Evolutionary conservation across 2,113 vertebrate genomes (phyloP), one percentile per base, ranked within the genome.

Genomic region (Choloepus hoffmanni): DNA sequence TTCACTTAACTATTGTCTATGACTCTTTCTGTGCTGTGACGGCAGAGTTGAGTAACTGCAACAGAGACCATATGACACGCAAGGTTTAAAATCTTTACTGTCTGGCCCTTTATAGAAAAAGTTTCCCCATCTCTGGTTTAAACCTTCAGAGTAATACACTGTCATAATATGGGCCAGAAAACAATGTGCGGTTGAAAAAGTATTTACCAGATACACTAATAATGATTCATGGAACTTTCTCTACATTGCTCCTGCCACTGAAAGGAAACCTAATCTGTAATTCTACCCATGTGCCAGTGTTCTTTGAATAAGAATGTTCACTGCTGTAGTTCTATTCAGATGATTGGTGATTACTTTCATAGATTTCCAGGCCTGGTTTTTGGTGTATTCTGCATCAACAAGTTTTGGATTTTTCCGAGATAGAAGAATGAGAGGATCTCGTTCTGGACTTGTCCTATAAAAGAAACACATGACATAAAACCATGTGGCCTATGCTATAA

Each of bases 361-460:
- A 94, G 99, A 99, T 97, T 99, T 99, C 99, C 99, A 99, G 97
- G 99, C 99, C 97, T 99, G 99, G 98, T 99, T 99, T 98, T 99
- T 99, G 13, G 99, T 99, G 97, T 99, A 99, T 73, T 99, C 99
- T 0, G 99, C 99, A 43, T 99, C 99, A 94, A 99, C 99, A 73
- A 99, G 98, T 28, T 99, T 98, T 0, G 99, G 99, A 77, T 98
- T 97, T 84, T 99, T 99, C 97, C 99, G 99, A 96, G 99, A 99
- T 14, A 99, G 98, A 85, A 99, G 98, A 96, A 99, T 98, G 82
- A 99, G 99, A 45, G 99, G 99, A 98, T 99, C 99, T 92, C 99
- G 99, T 97, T 99, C 99, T 36, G 99, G 97, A 97, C 99, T 99
- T 7, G 99, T 99, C 97, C 99, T 99, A 87, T 43, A 95, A 96